Base-by-base conservation (phyloP, 2,888 invertebrate genomes). In the Acleris holmiana region DNA sequence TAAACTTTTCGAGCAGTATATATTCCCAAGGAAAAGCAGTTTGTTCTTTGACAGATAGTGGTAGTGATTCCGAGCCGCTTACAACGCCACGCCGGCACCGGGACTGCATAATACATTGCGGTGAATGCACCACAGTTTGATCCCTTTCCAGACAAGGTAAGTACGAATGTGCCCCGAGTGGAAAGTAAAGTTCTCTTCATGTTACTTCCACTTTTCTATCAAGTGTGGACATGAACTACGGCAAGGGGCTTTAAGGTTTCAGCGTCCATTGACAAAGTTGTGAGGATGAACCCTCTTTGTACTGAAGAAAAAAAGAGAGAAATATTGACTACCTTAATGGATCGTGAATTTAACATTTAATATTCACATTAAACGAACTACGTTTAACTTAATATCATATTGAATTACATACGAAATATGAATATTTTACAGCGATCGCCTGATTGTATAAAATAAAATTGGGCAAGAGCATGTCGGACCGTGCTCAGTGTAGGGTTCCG, bases 91-190 rank as follows among this genome's bases (percentile, higher is more conserved):
- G 79, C 84, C 62, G 59, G 83, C 76, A 73, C 77, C 74, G 80
- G 73, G 82, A 85, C 90, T 92, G 92, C 92, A 92, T 92, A 91
- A 92, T 90, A 91, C 89, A 92, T 91, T 83, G 86, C 86, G 80
- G 85, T 78, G 90, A 90, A 89, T 91, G 92, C 89, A 89, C 89
- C 87, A 75, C 90, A 91, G 87, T 89, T 89, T 90, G 90, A 91
- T 91, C 91, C 89, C 84, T 87, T 86, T 84, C 89, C 86, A 89
- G 90, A 91, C 90, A 88, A 87, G 86, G 89, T 88, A 91, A 90
- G 91, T 88, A 89, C 85, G 81, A 87, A 80, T 88, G 82, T 83
- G 76, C 76, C 72, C 72, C 76, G 76, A 82, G 78, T 80, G 81
- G 80, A 86, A 91, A 91, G 86, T 91, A 86, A 91, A 91, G 86